Percentiles rank a stretch among this genome's conserved stretches.
Conservation (phyloP, 2,888 invertebrate species). For the Lasius platythorax region DNA sequence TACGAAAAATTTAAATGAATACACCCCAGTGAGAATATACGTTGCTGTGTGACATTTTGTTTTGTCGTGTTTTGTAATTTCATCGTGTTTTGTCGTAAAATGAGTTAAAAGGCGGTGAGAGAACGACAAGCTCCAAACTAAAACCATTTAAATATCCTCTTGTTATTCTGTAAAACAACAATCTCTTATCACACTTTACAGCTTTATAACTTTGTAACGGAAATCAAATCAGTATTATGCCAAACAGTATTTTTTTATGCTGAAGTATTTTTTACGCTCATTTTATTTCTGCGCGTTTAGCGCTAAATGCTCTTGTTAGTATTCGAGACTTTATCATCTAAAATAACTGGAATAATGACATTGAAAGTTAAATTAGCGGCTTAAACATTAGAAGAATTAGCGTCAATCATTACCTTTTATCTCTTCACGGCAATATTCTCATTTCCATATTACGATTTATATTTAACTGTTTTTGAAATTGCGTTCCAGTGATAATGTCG, state of each 20-base stretch:
- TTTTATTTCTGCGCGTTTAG: not conserved
- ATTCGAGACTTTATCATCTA: not conserved
- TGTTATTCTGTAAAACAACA: not conserved
- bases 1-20: not conserved
- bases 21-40: not conserved
- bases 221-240: conserved; percentile 20
- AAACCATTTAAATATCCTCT: conserved; percentile 9
- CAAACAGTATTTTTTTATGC: not conserved
- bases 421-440: conserved; percentile 2
- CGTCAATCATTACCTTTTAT: conserved; percentile 7
- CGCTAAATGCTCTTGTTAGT: not conserved
- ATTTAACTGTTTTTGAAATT: not conserved
- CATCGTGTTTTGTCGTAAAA: not conserved
- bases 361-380: not conserved
- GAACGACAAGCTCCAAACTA: not conserved
- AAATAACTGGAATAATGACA: not conserved
- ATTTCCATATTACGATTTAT: conserved; percentile 5
- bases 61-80: not conserved
- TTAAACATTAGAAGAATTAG: not conserved
- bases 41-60: not conserved
- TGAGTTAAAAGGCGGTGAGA: not conserved
- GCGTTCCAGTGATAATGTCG: not conserved
- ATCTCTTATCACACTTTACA: not conserved
- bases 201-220: not conserved
- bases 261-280: conserved; percentile 12